Percentiles rank a stretch among this genome's conserved stretches.
Conservation (phyloP, 2,888 invertebrate species). For the Atherix ibis region DNA sequence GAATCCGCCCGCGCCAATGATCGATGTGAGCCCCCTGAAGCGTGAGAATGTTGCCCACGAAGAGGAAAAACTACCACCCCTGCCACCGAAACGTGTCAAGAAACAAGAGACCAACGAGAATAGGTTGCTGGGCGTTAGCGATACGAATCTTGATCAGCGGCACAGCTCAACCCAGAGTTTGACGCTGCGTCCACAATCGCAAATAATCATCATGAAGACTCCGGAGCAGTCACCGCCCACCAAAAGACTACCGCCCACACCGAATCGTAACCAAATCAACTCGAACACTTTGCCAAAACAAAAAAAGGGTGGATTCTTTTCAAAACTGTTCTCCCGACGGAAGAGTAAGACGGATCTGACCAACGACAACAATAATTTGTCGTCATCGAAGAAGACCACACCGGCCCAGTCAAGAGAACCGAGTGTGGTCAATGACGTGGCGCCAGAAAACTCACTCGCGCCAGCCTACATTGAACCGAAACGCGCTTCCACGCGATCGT, state of each 20-base stretch:
- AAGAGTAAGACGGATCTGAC: conserved; percentile 36
- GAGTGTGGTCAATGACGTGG: conserved; percentile 21
- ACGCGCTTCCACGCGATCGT: conserved; percentile 24
- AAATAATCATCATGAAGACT: conserved; percentile 29
- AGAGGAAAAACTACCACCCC: conserved; percentile 52
- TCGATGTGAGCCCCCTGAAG: conserved; percentile 36
- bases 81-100: conserved; percentile 64
- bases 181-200: conserved; percentile 19
- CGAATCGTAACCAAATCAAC: conserved; percentile 19
- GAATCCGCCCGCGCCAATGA: conserved; percentile 33
- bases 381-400: conserved; percentile 8
- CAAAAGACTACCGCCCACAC: conserved; percentile 39
- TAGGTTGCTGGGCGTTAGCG: conserved; percentile 21
- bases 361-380: conserved; percentile 12
- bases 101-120: conserved; percentile 35
- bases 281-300: conserved; percentile 36
- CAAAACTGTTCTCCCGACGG: conserved; percentile 44
- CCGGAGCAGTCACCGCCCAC: conserved; percentile 34
- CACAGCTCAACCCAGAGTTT: conserved; percentile 11
- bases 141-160: conserved; percentile 3
- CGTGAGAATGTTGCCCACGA: conserved; percentile 37
- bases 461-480: too few species aligned
- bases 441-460: background rate
- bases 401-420: conserved; percentile 24
- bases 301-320: conserved; percentile 45